Evolutionary conservation across 2,888 invertebrate species (phyloP), one percentile per base, ranked within the genome.

Genomic region (Drosophila nr. medialis): DNA sequence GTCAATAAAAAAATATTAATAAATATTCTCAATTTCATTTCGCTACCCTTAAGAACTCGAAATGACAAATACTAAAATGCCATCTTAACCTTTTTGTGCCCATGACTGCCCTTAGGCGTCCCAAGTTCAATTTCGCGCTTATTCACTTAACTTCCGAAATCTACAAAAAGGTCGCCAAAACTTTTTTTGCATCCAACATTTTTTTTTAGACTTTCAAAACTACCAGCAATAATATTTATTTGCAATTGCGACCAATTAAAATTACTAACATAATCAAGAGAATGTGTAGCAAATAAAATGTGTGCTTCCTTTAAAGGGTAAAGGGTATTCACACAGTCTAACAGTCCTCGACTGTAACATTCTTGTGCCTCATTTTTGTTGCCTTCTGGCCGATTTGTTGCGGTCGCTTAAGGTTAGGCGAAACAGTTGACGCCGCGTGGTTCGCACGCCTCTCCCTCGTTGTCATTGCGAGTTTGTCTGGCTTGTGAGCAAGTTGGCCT

Each of bases 361-460:
- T 59, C 27, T 55, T 36, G 24, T 30, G 21, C 4, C 24, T 30
- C 27, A 11, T 50, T 68, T 32, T 13, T 27, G 24, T 55, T 24
- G 60, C 50, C 30, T 29, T 36, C 30, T 59, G 42, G 30, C 54
- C n/a, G 55, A 60, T 80, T 69, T 58, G 75, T 58, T 61, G 54
- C 40, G 59, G 63, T 59, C 42, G 56, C 15, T 56, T 56, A 42
- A 40, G 42, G 56, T 42, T 15, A 30, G 21, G 67, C 64, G 71
- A 74, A 81, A 80, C 74, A 67, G 48, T 64, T 38, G 55, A 38
- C 53, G 68, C 77, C 64, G 54, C 63, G 63, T 61, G 70, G 85
- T 87, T 85, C 89, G 85, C 85, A 85, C 87, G 89, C 80, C 89
- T 80, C 72, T 45, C n/a, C 59, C 30, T 50, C 72, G 32, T 30